Percentiles rank a stretch among this genome's conserved stretches.
phyloP scores from a whole-genome alignment of 2,888 invertebrate species.

The Oxytorus armatus region DNA sequence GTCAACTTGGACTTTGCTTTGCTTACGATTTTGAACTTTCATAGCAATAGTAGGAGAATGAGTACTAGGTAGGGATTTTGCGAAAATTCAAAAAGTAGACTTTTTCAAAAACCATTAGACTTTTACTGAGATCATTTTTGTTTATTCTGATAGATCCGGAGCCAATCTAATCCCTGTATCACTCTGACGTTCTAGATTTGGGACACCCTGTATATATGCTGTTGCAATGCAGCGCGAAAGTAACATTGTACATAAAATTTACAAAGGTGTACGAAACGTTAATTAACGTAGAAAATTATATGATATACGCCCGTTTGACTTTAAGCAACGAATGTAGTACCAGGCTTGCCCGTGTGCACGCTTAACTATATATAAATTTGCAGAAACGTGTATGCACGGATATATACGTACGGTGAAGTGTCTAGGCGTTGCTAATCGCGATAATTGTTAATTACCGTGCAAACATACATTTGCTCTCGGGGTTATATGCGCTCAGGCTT shows the following conservation, averaged over 20 bases:
- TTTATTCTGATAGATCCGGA: too few relatives aligned
- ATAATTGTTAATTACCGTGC: constrained; percentile 67
- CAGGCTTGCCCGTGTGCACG: background rate
- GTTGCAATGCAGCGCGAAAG: constrained; percentile 31
- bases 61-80: too few relatives aligned
- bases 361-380: background rate
- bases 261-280: background rate
- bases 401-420: background rate
- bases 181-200: too few relatives aligned
- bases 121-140: too few relatives aligned
- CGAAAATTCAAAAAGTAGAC: too few relatives aligned
- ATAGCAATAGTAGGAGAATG: too few relatives aligned
- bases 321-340: background rate
- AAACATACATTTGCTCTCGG: constrained; percentile 58
- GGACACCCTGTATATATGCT: too few relatives aligned
- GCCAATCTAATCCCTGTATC: too few relatives aligned
- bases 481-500: background rate
- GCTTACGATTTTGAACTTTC: too few relatives aligned
- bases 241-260: background rate
- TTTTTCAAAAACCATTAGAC: too few relatives aligned
- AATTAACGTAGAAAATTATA: constrained; percentile 4
- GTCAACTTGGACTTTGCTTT: too few relatives aligned
- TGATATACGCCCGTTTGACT: constrained; percentile 3
- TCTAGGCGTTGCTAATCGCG: constrained; percentile 59
- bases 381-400: constrained; percentile 1